Evolutionary conservation across 2,888 invertebrate species (phyloP), one percentile per base, ranked within the genome.

Genomic region (Teinopalpus imperialis): DNA sequence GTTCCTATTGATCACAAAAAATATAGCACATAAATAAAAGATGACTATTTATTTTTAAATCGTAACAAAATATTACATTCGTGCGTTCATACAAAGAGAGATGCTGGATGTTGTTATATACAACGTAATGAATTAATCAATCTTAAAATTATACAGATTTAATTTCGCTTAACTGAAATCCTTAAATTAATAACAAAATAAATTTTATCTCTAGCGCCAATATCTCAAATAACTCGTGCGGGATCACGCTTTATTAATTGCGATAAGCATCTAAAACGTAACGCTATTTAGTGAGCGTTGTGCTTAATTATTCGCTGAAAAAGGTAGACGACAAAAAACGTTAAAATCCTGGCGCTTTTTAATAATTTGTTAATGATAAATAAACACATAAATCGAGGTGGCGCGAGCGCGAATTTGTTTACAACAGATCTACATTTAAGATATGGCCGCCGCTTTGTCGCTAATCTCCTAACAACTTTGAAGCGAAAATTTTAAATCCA

Each of bases 331-430:
- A 72, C 71, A 79, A 82, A 83, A 85, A 82, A 78, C 64, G 42
- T 36, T 41, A 68, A 75, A 75, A 67, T 72, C 65, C 69, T 66
- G 66, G 65, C 66, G 70, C 73, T 78, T 76, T 85, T 85, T 83
- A 81, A 88, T 89, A 89, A 89, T 89, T 89, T 82, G 89, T 82
- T 89, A 89, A 89, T 89, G 89, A 89, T 89, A 89, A 88, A 89
- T 89, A 89, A 89, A 88, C 89, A 80, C 88, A 89, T 89, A 89
- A 89, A 88, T 89, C 69, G 75, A 60, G 63, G 63, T 29, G 64
- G 65, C 69, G 81, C 74, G 79, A 73, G 70, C 81, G 81, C 63
- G 87, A 87, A 87, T 88, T 87, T 87, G 88, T 87, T 86, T 86
- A 87, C 87, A 87, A 65, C 87, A 85, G 88, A 88, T 88, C 75